Evolutionary conservation across 1,140 invertebrate genomes (phyloP).

Genomic region (Leptonema lineaticorne): DNA sequence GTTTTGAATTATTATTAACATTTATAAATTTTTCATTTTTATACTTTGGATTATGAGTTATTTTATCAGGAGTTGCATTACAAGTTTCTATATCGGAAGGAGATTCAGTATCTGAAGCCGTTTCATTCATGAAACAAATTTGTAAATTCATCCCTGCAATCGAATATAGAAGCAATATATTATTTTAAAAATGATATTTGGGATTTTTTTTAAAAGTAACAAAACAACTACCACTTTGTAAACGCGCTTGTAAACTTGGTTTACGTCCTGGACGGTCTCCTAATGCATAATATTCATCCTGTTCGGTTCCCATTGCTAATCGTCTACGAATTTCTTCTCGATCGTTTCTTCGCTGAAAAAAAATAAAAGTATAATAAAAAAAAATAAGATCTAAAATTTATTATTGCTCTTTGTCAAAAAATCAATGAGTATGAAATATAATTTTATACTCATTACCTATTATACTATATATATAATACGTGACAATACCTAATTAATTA

Average conservation of each 20-base stretch:
- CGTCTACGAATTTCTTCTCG: constrained; percentile 87
- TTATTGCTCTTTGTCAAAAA: background rate
- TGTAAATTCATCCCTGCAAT: constrained; percentile 84
- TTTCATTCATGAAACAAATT: constrained; percentile 95
- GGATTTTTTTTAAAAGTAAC: background rate
- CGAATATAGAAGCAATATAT: constrained; percentile 41
- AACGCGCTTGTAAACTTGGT: constrained; percentile 81
- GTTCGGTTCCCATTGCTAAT: constrained; percentile 82
- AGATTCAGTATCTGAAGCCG: constrained; percentile 78
- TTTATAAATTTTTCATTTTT: constrained; percentile 10
- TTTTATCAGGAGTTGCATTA: constrained; percentile 30
- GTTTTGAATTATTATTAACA: constrained; percentile 12
- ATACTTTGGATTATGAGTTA: background rate
- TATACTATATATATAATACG: too few relatives aligned
- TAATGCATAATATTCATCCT: constrained; percentile 69
- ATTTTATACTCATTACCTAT: too few relatives aligned
- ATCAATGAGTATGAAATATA: too few relatives aligned
- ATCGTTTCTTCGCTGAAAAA: constrained; percentile 80
- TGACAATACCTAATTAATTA: too few relatives aligned
- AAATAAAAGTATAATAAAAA: constrained; percentile 25
- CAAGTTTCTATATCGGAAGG: constrained; percentile 66
- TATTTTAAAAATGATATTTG: constrained; percentile 1
- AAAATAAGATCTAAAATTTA: background rate
- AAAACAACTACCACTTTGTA: constrained; percentile 73
- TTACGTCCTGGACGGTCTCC: constrained; percentile 71